phyloP scores from a whole-genome alignment of 2,113 vertebrate genomes.

The Chunga burmeisteri region DNA sequence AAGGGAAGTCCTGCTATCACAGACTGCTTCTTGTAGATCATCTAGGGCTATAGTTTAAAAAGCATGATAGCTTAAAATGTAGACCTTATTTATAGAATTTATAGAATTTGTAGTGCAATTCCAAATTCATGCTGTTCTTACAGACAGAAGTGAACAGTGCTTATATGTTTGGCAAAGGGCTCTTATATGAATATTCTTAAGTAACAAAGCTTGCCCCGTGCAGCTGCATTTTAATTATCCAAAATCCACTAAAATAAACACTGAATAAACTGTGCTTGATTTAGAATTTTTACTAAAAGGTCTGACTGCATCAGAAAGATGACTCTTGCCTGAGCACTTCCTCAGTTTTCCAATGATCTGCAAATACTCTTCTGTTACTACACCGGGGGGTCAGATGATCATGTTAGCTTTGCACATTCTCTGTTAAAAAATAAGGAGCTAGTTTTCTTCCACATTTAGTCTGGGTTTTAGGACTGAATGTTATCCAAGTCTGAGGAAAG shows the following conservation, averaged over 20 bases:
- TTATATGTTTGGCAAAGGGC: background rate
- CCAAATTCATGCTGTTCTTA: background rate
- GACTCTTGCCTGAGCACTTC: background rate
- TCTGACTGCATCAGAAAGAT: background rate
- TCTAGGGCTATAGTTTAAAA: background rate
- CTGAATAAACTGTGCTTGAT: background rate
- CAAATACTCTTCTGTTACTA: background rate
- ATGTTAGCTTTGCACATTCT: background rate
- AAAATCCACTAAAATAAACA: background rate
- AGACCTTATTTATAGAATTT: no score
- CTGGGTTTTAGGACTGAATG: background rate
- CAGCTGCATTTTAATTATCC: background rate
- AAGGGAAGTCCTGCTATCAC: background rate
- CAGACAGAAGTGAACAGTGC: background rate
- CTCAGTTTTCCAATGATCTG: background rate
- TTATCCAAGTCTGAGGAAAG: background rate
- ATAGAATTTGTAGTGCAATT: no score
- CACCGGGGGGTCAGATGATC: background rate
- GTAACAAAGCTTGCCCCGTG: background rate
- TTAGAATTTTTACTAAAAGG: background rate
- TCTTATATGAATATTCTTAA: background rate
- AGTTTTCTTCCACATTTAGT: background rate
- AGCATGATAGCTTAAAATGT: background rate
- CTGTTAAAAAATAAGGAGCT: background rate
- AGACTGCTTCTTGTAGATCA: background rate